These are phyloP conservation scores for Polylopha cassiicola DNA, from an alignment of 2,888 invertebrate genomes.

Conservation along the genomic window DNA sequence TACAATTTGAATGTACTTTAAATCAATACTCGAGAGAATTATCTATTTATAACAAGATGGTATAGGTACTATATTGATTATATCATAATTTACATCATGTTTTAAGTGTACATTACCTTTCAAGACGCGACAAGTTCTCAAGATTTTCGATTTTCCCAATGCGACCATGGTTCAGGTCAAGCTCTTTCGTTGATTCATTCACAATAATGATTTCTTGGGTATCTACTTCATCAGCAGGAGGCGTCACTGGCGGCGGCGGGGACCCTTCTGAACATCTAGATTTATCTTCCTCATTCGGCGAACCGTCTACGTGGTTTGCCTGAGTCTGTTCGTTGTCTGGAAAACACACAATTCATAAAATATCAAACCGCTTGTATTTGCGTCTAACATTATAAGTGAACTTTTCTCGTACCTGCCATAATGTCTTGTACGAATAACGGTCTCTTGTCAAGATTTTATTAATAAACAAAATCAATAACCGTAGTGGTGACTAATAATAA, in stretches of 20 bases:
- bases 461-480: constrained; percentile 16
- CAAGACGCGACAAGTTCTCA: constrained; percentile 84
- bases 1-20: too few relatives aligned
- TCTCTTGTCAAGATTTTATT: constrained; percentile 6
- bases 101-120: constrained; percentile 78
- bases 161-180: constrained; percentile 94
- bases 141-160: constrained; percentile 91
- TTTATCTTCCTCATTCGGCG: constrained; percentile 25
- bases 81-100: not conserved
- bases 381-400: not conserved
- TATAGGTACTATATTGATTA: too few relatives aligned
- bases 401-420: constrained; percentile 15
- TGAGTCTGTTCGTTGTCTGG: constrained; percentile 26
- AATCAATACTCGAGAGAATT: too few relatives aligned
- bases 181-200: constrained; percentile 80
- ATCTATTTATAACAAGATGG: too few relatives aligned
- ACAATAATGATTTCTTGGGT: constrained; percentile 80
- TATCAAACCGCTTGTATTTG: not conserved
- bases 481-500: constrained; percentile 11
- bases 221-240: constrained; percentile 50
- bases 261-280: constrained; percentile 29
- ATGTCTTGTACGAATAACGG: not conserved
- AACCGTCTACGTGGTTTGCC: constrained; percentile 27
- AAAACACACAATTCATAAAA: constrained; percentile 3
- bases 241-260: constrained; percentile 46